Evolutionary conservation across 2,888 invertebrate genomes (phyloP).

Genomic region (Tetropium fuscum): DNA sequence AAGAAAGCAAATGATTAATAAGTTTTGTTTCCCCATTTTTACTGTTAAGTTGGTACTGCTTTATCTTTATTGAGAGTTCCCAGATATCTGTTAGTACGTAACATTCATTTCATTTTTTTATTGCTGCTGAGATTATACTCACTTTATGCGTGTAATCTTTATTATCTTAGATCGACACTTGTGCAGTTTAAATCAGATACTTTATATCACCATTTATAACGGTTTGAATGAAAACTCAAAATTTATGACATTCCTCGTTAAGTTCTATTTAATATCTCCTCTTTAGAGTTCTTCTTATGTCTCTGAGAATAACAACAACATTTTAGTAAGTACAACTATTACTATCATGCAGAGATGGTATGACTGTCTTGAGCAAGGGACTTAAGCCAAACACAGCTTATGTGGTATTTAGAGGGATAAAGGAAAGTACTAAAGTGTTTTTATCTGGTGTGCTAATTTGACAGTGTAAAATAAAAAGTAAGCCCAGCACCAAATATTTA

Average conservation of each 20-base stretch:
- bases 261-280: constrained; percentile 46
- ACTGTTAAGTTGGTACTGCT: constrained; percentile 37
- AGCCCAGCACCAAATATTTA: constrained; percentile 38
- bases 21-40: constrained; percentile 13
- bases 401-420: constrained; percentile 11
- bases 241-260: constrained; percentile 17
- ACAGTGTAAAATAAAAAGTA: constrained; percentile 35
- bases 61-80: constrained; percentile 8
- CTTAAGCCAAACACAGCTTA: not conserved
- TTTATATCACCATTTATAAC: constrained; percentile 19
- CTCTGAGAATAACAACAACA: constrained; percentile 43
- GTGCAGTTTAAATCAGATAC: constrained; percentile 6
- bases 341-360: constrained; percentile 2
- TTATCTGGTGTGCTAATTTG: not conserved
- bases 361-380: constrained; percentile 3
- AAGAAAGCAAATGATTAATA: constrained; percentile 43
- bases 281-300: constrained; percentile 46
- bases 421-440: not conserved
- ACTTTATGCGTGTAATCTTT: constrained; percentile 23
- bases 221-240: not conserved
- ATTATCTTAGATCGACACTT: constrained; percentile 24
- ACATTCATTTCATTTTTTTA: constrained; percentile 19
- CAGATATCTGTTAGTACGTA: constrained; percentile 10
- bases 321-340: not conserved
- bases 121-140: constrained; percentile 18